Base-by-base conservation (phyloP, 2,113 vertebrate species). In the Hippoglossus stenolepis region DNA sequence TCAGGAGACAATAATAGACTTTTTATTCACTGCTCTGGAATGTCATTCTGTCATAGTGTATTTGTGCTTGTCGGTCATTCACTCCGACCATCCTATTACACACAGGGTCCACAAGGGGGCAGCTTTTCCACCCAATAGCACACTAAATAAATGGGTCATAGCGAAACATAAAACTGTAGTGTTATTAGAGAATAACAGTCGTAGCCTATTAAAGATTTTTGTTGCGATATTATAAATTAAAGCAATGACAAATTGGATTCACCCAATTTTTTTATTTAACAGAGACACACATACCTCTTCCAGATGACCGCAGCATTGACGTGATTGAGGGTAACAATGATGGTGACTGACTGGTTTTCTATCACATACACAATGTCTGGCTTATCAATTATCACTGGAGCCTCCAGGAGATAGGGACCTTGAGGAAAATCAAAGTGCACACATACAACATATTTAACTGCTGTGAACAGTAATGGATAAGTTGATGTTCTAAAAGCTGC, bases 301-400 rank as follows among this genome's bases (percentile, higher is more conserved):
- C 98, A 99, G 78, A 94, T 87, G 83, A 97, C 93, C 0, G 92
- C 90, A 56, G 96, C 95, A 31, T 97, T 96, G 80, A 99, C 97
- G 0, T 99, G 97, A 85, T 98, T 99, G 70, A 99, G 95, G 13
- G 96, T 98, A 81, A 98, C 65, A 0, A 96, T 96, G 79, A 98
- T 90, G 12, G 91, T 95, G 75, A 95, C 90, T 0, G 96, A 94
- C 87, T 97, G 96, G 77, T 96, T 97, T 89, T 99, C 97, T 70
- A 98, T 97, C 75, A 97, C 94, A 24, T 96, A 96, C 4, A 99
- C 95, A 8, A 96, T 61, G 0, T 98, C 97, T 2, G 97, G 97
- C 79, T 96, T 98, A 86, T 99, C 97, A 73, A 93, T 85, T 67
- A 99, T 96, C 5, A 94, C 82, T 0, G 98, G 97, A 0, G 95